Evolutionary conservation across 37 sponge, comb jelly and placozoan species (phyloP).

Genomic region (Chondrosia reniformis): DNA sequence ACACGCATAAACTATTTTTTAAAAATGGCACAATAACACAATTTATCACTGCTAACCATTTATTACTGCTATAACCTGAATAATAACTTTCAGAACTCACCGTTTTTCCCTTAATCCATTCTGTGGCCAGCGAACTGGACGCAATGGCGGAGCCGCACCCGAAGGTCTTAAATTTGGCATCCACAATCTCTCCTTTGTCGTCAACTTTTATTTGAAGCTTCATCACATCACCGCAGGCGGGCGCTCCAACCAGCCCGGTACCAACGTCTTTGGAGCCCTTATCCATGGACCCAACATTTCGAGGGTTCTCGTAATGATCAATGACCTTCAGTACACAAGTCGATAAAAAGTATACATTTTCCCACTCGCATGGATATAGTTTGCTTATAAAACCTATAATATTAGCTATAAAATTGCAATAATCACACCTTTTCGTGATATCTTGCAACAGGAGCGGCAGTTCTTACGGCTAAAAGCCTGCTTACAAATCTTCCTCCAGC

Average conservation of each 20-base stretch:
- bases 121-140: constrained; percentile 96
- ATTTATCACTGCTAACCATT: too few species aligned
- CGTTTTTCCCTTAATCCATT: constrained; percentile 94
- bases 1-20: too few species aligned
- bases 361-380: neutral
- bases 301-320: constrained; percentile 96
- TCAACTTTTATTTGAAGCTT: constrained; percentile 95
- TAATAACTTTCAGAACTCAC: too few species aligned
- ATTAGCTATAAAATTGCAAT: neutral
- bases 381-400: neutral
- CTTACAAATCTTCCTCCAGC: constrained; percentile 19
- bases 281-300: constrained; percentile 88
- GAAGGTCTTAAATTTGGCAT: constrained; percentile 99
- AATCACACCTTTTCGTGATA: constrained; percentile 66
- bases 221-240: constrained; percentile 99
- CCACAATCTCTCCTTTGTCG: constrained; percentile 88
- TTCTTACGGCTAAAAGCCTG: neutral
- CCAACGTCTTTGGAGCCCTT: constrained; percentile 81
- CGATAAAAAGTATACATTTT: neutral
- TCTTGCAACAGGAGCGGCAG: constrained; percentile 33
- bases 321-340: constrained; percentile 83
- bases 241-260: constrained; percentile 96
- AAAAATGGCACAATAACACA: too few species aligned
- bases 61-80: too few species aligned
- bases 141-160: constrained; percentile 99